Evolutionary conservation across 1,140 invertebrate genomes (phyloP), one percentile per base, ranked within the genome.

Genomic region (Trachelipus rathkii): DNA sequence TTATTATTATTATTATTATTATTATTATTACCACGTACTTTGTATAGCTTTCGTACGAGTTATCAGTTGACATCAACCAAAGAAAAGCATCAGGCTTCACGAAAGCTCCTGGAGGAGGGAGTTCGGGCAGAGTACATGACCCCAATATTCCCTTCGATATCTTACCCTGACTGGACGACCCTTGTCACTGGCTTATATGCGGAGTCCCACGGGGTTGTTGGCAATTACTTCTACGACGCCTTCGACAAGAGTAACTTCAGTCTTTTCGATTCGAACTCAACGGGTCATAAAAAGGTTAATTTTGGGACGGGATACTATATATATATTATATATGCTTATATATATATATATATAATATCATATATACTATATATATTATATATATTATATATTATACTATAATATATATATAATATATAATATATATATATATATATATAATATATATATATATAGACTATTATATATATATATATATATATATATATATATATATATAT

Each of bases 211-310:
- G 73, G 60, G 23, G 50, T 81, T 72, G 79, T 81, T n/a, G 79
- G 82, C 2, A 87, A 87, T 74, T 85, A 83, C 76, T 86, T 87
- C 84, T 86, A 85, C 77, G 84, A 87, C 78, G 69, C 82, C 10
- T 74, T 77, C 13, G 68, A 71, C 19, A 75, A 82, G 44, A 80
- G 85, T 21, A 71, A 80, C 0, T 81, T 81, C 46, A 77, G 77
- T 0, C 77, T 81, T 15, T 85, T 84, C 71, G 80, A 84, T 21
- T 80, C 82, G 13, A 82, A 80, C 11, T 79, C 82, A 67, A 81
- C 79, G n/a, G 75, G 82, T 19, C 71, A 79, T 46, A 24, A 83
- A 11, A 82, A 82, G 70, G 78, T 79, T 72, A n/a, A n/a, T n/a
- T n/a, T n/a, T n/a, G n/a, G n/a, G n/a, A n/a, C n/a, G n/a, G n/a